phyloP scores from a whole-genome alignment of 2,797 vertebrate genomes.

The Acropternis orthonyx region DNA sequence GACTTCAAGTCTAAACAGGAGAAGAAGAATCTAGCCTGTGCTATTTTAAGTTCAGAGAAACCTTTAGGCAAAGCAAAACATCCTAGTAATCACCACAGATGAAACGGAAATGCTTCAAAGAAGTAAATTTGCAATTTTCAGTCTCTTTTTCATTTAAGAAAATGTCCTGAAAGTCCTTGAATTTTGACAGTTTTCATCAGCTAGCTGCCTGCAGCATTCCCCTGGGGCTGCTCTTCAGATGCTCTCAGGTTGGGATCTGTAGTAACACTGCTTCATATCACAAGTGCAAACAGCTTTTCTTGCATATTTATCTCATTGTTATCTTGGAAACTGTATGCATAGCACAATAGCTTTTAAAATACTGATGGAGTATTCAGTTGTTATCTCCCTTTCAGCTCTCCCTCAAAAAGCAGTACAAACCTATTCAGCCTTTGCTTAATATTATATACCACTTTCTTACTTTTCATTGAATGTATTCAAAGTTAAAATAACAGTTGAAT shows the following conservation, averaged over 20 bases:
- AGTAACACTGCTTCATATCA: slow-evolving; percentile 36
- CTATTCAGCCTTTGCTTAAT: not conserved
- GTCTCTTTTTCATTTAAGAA: slow-evolving; percentile 33
- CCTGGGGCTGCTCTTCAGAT: slow-evolving; percentile 39
- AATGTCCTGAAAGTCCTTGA: slow-evolving; percentile 60
- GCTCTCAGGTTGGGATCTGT: slow-evolving; percentile 31
- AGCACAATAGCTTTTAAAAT: slow-evolving; percentile 52
- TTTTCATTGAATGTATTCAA: not conserved
- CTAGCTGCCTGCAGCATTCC: slow-evolving; percentile 22
- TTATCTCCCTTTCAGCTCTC: slow-evolving; percentile 16
- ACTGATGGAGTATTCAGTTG: slow-evolving; percentile 32
- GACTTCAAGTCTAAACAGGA: not conserved
- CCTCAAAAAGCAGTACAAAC: not conserved
- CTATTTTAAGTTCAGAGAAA: slow-evolving; percentile 58
- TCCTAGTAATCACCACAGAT: slow-evolving; percentile 33
- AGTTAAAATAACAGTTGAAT: not conserved
- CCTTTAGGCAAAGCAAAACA: slow-evolving; percentile 28
- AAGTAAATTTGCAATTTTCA: slow-evolving; percentile 40
- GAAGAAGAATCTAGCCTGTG: not conserved
- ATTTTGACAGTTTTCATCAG: slow-evolving; percentile 45
- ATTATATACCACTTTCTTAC: not conserved
- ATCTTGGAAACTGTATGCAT: slow-evolving; percentile 32
- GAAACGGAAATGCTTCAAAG: slow-evolving; percentile 55
- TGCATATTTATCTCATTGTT: slow-evolving; percentile 47
- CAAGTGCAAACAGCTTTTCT: slow-evolving; percentile 47